Conservation (phyloP, 1,140 invertebrate genomes). For the Olivierus martensii region DNA sequence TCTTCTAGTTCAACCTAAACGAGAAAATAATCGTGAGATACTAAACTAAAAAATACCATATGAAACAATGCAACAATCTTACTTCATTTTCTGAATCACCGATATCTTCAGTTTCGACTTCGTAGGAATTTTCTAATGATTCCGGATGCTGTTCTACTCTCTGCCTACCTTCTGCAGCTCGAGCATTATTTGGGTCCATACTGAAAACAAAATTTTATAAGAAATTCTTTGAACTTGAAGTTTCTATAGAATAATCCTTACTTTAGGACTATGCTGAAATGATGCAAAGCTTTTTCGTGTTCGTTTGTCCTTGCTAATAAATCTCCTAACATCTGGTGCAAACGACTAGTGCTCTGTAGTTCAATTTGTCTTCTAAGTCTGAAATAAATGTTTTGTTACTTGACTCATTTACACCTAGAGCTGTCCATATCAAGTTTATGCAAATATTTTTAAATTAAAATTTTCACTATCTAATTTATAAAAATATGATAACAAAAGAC, state of each 20-base stretch:
- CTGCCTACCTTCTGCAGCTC: conserved; percentile 53
- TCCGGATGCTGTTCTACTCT: conserved; percentile 46
- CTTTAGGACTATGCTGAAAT: conserved; percentile 53
- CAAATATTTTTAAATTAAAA: background rate
- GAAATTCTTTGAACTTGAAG: background rate
- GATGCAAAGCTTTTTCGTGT: conserved; percentile 53
- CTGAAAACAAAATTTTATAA: conserved; percentile 25
- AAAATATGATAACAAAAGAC: background rate
- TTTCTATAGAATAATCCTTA: conserved; percentile 27
- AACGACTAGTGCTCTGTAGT: conserved; percentile 43
- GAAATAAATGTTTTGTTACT: conserved; percentile 17
- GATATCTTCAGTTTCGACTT: conserved; percentile 38
- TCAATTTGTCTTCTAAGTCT: conserved; percentile 44
- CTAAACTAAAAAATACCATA: background rate
- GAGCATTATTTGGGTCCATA: conserved; percentile 49
- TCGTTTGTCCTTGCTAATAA: conserved; percentile 40
- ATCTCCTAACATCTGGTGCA: conserved; percentile 57
- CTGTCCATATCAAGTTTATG: background rate
- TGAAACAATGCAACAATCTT: conserved; percentile 2
- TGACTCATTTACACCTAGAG: background rate
- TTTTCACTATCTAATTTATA: no score
- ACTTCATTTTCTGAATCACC: conserved; percentile 35
- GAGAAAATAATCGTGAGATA: background rate
- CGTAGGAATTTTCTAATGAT: conserved; percentile 39
- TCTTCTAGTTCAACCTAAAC: conserved; percentile 37